Percentiles rank a stretch among this genome's conserved stretches.
These are phyloP conservation scores for Polypedilum vanderplanki DNA, from an alignment of 1,140 invertebrate genomes.

Conservation along the genomic window DNA sequence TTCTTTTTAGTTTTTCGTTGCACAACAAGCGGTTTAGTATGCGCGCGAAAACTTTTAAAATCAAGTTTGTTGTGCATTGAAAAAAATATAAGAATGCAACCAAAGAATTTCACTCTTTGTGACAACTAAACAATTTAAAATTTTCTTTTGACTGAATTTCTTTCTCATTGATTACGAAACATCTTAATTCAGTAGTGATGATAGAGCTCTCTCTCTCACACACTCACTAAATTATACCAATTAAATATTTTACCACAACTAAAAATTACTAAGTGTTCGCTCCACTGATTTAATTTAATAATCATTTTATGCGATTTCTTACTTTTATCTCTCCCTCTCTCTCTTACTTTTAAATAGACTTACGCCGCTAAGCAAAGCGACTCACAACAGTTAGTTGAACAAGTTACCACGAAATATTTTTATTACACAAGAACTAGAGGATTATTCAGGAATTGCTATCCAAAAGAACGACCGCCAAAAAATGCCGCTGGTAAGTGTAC, in stretches of 20 bases:
- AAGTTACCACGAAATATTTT: conserved; percentile 73
- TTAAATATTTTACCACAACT: conserved; percentile 2
- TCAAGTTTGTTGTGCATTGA: no score
- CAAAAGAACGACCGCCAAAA: conserved; percentile 70
- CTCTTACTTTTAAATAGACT: conserved; percentile 53
- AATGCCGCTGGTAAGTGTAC: conserved; percentile 54
- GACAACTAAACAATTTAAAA: no score
- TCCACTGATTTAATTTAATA: conserved; percentile 19
- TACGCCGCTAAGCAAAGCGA: conserved; percentile 62
- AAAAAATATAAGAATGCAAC: no score
- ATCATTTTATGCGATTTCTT: neutral
- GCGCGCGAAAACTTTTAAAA: no score
- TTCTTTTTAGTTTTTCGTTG: conserved; percentile 7
- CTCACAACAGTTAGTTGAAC: conserved; percentile 64
- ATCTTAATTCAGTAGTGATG: no score
- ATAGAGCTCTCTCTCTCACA: no score
- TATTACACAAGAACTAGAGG: conserved; percentile 82
- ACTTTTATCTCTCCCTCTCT: conserved; percentile 18
- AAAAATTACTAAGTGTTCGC: neutral
- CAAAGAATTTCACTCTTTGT: no score
- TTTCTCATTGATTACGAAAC: no score
- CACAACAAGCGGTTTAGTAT: no score
- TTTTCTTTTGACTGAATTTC: no score
- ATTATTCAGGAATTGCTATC: conserved; percentile 84
- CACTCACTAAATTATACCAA: neutral